Conservation (phyloP, 92 coral and sea anemone species). For the Heliopora coerulea region DNA sequence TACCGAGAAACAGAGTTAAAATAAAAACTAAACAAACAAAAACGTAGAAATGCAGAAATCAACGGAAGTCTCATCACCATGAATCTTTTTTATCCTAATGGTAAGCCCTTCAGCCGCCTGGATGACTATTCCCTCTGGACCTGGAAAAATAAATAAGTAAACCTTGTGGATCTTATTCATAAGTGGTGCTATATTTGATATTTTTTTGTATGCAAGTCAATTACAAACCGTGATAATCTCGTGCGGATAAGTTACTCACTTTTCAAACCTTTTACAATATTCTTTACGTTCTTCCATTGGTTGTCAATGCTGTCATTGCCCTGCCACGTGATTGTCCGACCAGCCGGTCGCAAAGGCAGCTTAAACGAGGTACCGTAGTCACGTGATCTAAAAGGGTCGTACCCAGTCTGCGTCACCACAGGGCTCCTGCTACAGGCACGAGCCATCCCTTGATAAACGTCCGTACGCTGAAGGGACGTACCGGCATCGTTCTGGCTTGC, state of each 20-base stretch:
- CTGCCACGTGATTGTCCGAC: conserved; percentile 75
- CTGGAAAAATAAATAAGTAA: conserved; percentile 20
- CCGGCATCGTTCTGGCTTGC: not conserved
- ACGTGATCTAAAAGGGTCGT: not conserved
- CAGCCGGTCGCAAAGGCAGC: conserved; percentile 76
- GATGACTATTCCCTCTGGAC: conserved; percentile 65
- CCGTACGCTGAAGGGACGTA: not conserved
- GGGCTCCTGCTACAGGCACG: not conserved
- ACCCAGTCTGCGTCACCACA: not conserved
- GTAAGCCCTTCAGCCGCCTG: conserved; percentile 59
- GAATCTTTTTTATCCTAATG: conserved; percentile 65
- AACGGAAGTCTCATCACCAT: conserved; percentile 43
- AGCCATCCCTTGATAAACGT: not conserved
- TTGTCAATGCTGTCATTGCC: conserved; percentile 38
- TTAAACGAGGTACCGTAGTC: conserved; percentile 5
- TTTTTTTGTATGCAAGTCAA: too few relatives aligned
- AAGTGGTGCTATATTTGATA: too few relatives aligned
- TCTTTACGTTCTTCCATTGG: conserved; percentile 51
- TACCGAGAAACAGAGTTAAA: not conserved
- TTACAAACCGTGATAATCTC: too few relatives aligned
- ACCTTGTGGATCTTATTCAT: too few relatives aligned
- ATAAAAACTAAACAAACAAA: not conserved
- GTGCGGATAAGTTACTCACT: conserved; percentile 54
- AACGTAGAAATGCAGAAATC: not conserved
- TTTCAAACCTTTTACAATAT: conserved; percentile 70